Evolutionary conservation across 2,797 vertebrate species (phyloP), one percentile per base, ranked within the genome.

Genomic region (Mormyrus proboscirostris): DNA sequence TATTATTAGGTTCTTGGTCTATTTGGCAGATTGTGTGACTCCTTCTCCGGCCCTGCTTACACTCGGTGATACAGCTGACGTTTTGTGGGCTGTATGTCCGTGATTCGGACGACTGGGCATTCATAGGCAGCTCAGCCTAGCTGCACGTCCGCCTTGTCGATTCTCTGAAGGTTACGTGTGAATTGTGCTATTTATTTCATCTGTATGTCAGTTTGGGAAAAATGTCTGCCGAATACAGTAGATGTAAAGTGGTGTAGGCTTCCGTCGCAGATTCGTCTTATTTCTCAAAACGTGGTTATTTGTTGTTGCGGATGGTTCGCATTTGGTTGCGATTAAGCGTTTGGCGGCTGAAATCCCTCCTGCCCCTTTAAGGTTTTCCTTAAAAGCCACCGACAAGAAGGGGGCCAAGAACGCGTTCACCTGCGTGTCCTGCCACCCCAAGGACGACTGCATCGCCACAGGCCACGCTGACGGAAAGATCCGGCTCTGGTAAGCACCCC

Each of bases 401-500:
- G 93, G 95, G 4, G 91, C 94, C 29, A 96, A 92, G 91, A 98
- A 98, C 90, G 89, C 76, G 0, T 98, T 99, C 89, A 97, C 94
- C 0, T 99, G 98, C 0, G n/a, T 98, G 0, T 90, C 95, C 3
- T 98, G 98, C 91, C 98, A 99, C 92, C 98, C 98, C 0, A 95
- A 92, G 0, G 97, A 99, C 16, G 98, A 99, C 85, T 99, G 98
- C 93, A 97, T 99, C 0, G 97, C 98, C 49, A 97, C 97, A 0
- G 98, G 98, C 25, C 98, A 99, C 0, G 93, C 94, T 44, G 98
- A 99, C 38, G 98, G 98, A 69, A 98, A 97, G 93, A 99, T 99
- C 55, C 96, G 98, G 8, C 92, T 99, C 76, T 99, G 98, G 98
- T 99, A 93, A 91, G 97, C 90, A 1, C 8, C 6, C 16, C 25